These are phyloP conservation scores for Anguilla megastoma DNA, from an alignment of 2,797 vertebrate species.

Conservation along the genomic window DNA sequence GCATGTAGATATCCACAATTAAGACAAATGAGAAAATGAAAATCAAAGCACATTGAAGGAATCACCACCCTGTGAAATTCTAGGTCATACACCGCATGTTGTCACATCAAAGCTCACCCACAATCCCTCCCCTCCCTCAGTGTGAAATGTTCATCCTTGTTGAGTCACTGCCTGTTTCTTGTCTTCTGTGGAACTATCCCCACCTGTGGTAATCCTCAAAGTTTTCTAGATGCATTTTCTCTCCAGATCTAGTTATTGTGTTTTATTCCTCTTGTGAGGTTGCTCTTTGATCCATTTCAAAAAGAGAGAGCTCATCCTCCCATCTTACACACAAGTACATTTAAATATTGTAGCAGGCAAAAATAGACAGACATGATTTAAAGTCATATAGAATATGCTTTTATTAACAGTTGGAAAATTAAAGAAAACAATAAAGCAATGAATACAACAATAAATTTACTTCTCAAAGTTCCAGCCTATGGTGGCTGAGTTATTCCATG, in stretches of 20 bases:
- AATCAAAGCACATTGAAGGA: neutral
- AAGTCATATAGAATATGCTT: too few species aligned
- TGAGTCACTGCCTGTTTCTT: slow-evolving; percentile 1
- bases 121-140: neutral
- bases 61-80: neutral
- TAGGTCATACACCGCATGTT: neutral
- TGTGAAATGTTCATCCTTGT: neutral
- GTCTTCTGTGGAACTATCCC: neutral
- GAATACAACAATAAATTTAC: too few species aligned
- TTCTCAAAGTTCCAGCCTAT: too few species aligned
- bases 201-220: neutral
- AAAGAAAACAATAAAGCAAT: too few species aligned
- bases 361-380: neutral
- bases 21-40: neutral
- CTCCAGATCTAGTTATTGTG: neutral
- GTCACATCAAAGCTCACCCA: neutral
- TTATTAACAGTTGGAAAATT: too few species aligned
- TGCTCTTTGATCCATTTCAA: neutral
- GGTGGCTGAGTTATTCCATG: too few species aligned
- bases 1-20: neutral
- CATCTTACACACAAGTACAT: neutral
- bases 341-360: neutral
- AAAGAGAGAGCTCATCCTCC: neutral
- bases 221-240: neutral
- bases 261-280: neutral